A percentile compares a stretch with the other conserved stretches of the same genome.
Evolutionary conservation across 2,797 vertebrate genomes (phyloP).

Genomic region (Adelosebastes latens): DNA sequence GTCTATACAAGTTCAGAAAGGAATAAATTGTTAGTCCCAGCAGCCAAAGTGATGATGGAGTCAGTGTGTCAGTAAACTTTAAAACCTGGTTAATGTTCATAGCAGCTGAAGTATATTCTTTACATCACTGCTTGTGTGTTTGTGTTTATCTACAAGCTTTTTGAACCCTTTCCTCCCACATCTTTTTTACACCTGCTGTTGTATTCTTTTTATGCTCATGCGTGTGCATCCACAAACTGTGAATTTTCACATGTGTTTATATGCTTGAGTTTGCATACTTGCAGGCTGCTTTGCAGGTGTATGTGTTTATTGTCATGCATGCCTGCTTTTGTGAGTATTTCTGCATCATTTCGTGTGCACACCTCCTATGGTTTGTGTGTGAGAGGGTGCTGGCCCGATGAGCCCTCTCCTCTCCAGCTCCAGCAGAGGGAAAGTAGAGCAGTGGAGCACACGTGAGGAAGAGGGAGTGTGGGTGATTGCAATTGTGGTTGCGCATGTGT

Average conservation of each 20-base stretch:
- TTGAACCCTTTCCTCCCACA: background rate
- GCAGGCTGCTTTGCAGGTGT: background rate
- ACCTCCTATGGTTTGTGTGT: background rate
- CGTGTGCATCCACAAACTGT: background rate
- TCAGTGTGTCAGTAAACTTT: background rate
- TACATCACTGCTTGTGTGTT: background rate
- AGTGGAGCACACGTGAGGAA: conserved; percentile 77
- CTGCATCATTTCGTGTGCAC: background rate
- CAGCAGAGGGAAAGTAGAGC: conserved; percentile 73
- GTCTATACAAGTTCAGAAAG: background rate
- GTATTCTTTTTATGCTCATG: background rate
- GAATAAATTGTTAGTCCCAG: background rate
- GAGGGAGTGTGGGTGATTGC: conserved; percentile 61
- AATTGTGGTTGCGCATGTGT: conserved; percentile 61
- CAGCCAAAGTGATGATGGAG: background rate
- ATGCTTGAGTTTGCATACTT: background rate
- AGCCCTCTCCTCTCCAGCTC: conserved; percentile 50
- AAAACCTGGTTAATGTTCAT: background rate
- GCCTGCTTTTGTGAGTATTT: background rate
- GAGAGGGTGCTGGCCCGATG: conserved; percentile 29
- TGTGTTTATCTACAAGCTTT: background rate
- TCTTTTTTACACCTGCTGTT: background rate
- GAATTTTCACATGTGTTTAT: background rate
- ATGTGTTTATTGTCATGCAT: background rate
- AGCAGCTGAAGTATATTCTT: background rate